These are phyloP conservation scores for Magallana ariakensis DNA, from an alignment of 1,140 invertebrate genomes.

Conservation along the genomic window DNA sequence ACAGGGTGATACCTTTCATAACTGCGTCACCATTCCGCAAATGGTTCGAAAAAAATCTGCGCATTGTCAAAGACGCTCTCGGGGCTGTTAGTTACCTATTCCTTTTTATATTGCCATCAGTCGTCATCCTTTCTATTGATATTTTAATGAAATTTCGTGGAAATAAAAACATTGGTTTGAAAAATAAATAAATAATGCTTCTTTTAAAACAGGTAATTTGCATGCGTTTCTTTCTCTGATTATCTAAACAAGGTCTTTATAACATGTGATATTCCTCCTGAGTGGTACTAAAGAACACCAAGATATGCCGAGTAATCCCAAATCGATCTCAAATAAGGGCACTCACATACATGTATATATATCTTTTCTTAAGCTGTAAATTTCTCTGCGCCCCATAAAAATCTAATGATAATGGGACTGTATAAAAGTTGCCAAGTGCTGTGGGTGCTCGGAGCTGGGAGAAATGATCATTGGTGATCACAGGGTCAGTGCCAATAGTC, in stretches of 20 bases:
- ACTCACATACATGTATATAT: background rate
- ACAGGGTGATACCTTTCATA: background rate
- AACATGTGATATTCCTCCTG: background rate
- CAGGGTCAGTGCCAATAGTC: background rate
- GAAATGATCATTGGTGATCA: background rate
- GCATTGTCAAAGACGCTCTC: no score
- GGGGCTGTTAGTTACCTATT: no score
- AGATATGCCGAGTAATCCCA: background rate
- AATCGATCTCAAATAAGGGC: background rate
- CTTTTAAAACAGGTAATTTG: no score
- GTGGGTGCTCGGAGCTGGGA: no score
- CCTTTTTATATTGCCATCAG: no score
- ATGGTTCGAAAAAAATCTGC: no score
- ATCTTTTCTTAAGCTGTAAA: slow-evolving; percentile 1
- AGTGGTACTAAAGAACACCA: background rate
- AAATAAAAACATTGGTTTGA: background rate
- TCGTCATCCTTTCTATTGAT: no score
- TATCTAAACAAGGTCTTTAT: background rate
- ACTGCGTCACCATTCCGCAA: background rate
- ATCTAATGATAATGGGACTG: slow-evolving; percentile 17
- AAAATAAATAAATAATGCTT: background rate
- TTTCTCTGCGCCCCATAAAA: background rate
- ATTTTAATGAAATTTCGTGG: background rate
- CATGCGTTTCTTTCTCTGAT: background rate
- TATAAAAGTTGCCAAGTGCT: slow-evolving; percentile 12